Conservation (phyloP, 2,113 vertebrate species). For the Copsychus sechellarum region DNA sequence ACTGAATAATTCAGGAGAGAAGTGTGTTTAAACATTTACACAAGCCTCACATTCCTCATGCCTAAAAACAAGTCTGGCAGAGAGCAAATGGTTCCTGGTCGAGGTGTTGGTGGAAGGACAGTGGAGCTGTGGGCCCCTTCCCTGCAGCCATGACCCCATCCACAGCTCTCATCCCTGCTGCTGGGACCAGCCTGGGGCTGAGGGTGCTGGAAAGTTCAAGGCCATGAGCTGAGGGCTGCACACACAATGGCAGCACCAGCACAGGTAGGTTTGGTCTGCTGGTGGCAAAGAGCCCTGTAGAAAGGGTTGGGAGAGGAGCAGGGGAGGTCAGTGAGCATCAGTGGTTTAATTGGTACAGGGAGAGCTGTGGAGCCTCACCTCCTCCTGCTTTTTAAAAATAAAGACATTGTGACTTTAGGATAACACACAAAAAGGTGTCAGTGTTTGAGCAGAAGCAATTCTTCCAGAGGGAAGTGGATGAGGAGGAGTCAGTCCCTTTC, state of each 20-base stretch:
- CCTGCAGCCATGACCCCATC: not conserved
- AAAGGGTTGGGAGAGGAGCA: not conserved
- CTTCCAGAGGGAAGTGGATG: not conserved
- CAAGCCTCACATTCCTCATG: slow-evolving; percentile 14
- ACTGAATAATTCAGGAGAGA: slow-evolving; percentile 41
- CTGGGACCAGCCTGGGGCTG: not conserved
- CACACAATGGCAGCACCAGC: not conserved
- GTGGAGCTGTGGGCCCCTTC: not conserved
- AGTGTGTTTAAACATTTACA: slow-evolving; percentile 38
- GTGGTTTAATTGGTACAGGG: not conserved
- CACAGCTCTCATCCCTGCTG: accelerated
- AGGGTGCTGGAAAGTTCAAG: not conserved
- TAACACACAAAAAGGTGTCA: not conserved
- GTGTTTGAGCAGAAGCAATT: not conserved
- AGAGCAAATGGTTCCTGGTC: not conserved
- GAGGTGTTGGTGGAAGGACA: not conserved
- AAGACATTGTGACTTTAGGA: not conserved
- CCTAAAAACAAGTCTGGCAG: not conserved
- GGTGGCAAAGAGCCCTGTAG: not conserved
- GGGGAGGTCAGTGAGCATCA: not conserved
- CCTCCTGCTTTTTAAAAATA: not conserved
- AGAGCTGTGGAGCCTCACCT: not conserved
- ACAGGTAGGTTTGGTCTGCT: not conserved
- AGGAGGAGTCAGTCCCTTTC: not conserved
- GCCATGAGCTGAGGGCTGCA: not conserved